Percentiles rank a stretch among this genome's conserved stretches.
These are phyloP conservation scores for Vanacampus margaritifer DNA, from an alignment of 2,113 vertebrate species.

Conservation along the genomic window DNA sequence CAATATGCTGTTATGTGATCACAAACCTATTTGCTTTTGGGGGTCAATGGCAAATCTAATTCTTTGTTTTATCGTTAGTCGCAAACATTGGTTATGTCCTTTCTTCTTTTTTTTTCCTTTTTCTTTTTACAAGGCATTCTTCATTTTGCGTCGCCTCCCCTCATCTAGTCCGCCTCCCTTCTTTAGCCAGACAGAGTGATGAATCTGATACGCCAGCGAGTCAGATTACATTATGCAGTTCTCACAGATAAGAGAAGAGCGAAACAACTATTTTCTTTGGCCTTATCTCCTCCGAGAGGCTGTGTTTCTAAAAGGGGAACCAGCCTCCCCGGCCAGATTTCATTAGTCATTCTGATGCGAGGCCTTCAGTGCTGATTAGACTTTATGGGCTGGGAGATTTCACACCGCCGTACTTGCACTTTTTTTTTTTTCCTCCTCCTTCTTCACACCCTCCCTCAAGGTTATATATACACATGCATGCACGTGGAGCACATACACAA, in stretches of 20 bases:
- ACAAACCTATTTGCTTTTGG: no score
- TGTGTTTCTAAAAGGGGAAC: constrained; percentile 68
- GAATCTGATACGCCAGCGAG: constrained; percentile 64
- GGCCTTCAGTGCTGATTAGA: constrained; percentile 57
- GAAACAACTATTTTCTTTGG: constrained; percentile 68
- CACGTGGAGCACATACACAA: constrained; percentile 1
- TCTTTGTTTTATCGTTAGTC: neutral
- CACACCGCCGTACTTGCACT: constrained; percentile 22
- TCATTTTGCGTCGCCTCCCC: neutral
- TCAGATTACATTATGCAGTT: constrained; percentile 68
- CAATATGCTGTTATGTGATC: no score
- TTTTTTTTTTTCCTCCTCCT: neutral
- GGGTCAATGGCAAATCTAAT: neutral
- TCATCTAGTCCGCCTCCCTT: constrained; percentile 1
- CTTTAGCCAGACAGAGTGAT: constrained; percentile 54
- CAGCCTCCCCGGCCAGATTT: constrained; percentile 56
- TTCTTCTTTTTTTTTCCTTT: neutral
- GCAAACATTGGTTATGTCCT: neutral
- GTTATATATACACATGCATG: constrained; percentile 10
- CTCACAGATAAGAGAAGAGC: constrained; percentile 65
- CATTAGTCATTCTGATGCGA: constrained; percentile 65
- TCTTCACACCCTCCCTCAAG: constrained; percentile 3
- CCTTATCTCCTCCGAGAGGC: constrained; percentile 62
- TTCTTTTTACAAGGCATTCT: neutral
- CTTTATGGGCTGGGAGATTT: constrained; percentile 50